phyloP scores from a whole-genome alignment of 2,888 invertebrate species.

The Ichneumon xanthorius region DNA sequence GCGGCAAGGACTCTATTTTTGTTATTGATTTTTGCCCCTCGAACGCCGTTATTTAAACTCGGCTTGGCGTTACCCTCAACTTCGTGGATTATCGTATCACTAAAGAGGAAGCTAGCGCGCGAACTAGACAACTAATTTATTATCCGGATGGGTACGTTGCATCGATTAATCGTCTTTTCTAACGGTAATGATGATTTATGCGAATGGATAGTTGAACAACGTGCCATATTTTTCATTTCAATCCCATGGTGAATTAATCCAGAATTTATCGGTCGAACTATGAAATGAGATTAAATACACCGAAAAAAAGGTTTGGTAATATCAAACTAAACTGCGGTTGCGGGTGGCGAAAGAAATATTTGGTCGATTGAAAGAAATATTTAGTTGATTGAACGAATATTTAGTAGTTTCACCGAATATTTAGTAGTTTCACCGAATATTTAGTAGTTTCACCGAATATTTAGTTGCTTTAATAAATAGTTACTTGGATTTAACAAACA shows the following conservation, averaged over 20 bases:
- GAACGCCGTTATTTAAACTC: conserved; percentile 42
- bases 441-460: no score
- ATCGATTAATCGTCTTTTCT: conserved; percentile 8
- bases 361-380: no score
- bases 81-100: conserved; percentile 61
- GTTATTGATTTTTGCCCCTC: conserved; percentile 8
- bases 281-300: conserved; percentile 71
- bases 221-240: conserved; percentile 64
- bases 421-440: no score
- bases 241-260: conserved; percentile 75
- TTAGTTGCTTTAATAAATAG: no score
- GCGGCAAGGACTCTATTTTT: conserved; percentile 4
- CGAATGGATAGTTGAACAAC: not conserved
- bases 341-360: no score
- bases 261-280: conserved; percentile 74
- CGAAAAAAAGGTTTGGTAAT: no score
- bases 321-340: no score
- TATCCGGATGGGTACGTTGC: not conserved
- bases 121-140: not conserved
- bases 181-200: not conserved
- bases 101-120: conserved; percentile 59
- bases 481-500: no score
- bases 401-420: no score
- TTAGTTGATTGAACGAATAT: no score
- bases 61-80: conserved; percentile 22